Evolutionary conservation across 2,113 vertebrate species (phyloP).

Genomic region (Varanus komodoensis): DNA sequence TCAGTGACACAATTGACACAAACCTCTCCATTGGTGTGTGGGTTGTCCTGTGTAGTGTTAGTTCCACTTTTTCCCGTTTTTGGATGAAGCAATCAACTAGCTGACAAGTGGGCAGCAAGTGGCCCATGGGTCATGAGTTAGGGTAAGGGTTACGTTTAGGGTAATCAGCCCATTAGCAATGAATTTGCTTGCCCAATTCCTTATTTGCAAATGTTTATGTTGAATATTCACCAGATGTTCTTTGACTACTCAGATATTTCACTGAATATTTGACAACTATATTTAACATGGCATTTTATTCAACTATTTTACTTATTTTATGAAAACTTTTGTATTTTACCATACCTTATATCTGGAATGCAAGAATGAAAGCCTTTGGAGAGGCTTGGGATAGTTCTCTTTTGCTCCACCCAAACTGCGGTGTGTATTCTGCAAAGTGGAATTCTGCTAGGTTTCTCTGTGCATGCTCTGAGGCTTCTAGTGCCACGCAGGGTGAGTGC

Average conservation of each 20-base stretch:
- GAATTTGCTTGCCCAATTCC: not conserved
- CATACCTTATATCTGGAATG: not conserved
- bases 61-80: not conserved
- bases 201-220: not conserved
- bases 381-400: not conserved
- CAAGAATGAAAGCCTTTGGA: not conserved
- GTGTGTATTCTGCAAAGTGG: too few relatives aligned
- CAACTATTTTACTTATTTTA: not conserved
- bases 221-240: not conserved
- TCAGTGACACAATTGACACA: not conserved
- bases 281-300: not conserved
- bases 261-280: not conserved
- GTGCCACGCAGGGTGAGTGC: too few relatives aligned
- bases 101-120: too few relatives aligned
- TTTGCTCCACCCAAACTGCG: not conserved
- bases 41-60: not conserved
- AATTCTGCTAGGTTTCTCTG: too few relatives aligned
- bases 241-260: not conserved
- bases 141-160: too few relatives aligned
- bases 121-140: too few relatives aligned
- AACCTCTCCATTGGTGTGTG: not conserved
- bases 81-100: not conserved
- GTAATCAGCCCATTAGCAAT: not conserved
- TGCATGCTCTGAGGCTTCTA: too few relatives aligned
- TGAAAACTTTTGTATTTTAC: not conserved